Evolutionary conservation across 2,888 invertebrate species (phyloP).

Genomic region (Torymus tubicola): DNA sequence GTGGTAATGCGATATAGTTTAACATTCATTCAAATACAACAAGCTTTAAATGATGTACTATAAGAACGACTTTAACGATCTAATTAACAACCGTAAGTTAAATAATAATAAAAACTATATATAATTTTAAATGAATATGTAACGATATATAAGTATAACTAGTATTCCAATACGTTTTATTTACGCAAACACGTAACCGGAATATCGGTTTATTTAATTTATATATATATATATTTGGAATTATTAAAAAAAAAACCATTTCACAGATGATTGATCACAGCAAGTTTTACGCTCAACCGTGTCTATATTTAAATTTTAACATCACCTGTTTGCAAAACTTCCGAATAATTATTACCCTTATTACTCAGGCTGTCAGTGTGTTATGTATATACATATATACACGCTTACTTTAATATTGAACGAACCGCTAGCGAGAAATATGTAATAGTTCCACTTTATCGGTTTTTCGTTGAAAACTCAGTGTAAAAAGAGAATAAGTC

Average conservation of each 20-base stretch:
- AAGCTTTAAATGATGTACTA: constrained; percentile 35
- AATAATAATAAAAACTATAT: no score
- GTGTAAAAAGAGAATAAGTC: constrained; percentile 37
- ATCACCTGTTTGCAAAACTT: background rate
- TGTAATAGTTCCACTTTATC: constrained; percentile 29
- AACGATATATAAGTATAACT: no score
- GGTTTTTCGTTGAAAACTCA: constrained; percentile 39
- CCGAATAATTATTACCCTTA: constrained; percentile 22
- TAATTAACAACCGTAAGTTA: background rate
- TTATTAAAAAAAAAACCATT: no score
- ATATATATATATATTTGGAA: background rate
- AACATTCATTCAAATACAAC: constrained; percentile 45
- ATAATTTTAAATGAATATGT: no score
- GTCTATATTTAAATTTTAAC: no score
- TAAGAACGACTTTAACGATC: constrained; percentile 21
- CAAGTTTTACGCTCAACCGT: no score
- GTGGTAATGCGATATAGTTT: constrained; percentile 49
- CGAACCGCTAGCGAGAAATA: constrained; percentile 16
- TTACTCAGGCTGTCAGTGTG: background rate
- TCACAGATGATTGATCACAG: no score
- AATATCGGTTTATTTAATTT: constrained; percentile 3
- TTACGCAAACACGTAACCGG: background rate
- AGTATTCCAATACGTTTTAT: no score
- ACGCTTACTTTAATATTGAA: constrained; percentile 7
- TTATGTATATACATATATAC: background rate